These are phyloP conservation scores for human (Homo sapiens) DNA, from an alignment of 2,113 vertebrate species.

Conservation along the genomic window DNA sequence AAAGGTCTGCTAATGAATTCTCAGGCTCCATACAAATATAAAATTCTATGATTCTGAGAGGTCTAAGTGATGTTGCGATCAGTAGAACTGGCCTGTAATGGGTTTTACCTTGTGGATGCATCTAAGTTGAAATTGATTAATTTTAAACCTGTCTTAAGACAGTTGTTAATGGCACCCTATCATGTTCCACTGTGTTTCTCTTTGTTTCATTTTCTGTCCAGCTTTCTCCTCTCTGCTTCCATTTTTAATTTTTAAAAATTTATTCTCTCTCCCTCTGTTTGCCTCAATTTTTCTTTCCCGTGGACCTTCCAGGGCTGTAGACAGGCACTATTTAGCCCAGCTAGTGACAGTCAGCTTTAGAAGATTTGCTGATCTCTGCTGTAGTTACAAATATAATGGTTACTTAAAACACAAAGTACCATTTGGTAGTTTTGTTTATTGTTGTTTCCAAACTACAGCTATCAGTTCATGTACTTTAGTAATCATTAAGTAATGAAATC, in stretches of 20 bases:
- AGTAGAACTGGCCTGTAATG: not conserved
- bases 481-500: not conserved
- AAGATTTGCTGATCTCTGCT: not conserved
- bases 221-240: not conserved
- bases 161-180: not conserved
- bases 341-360: not conserved
- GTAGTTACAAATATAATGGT: not conserved
- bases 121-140: not conserved
- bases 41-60: not conserved
- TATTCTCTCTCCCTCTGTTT: not conserved
- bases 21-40: not conserved
- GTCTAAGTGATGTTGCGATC: not conserved
- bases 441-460: not conserved
- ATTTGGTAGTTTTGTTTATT: not conserved
- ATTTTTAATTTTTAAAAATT: not conserved
- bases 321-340: not conserved
- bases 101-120: not conserved
- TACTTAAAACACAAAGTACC: slow-evolving; percentile 17
- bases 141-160: not conserved
- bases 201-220: not conserved
- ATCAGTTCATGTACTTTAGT: not conserved
- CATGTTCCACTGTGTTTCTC: not conserved
- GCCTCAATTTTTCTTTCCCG: not conserved
- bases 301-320: not conserved
- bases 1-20: not conserved